Evolutionary conservation across 2,797 vertebrate genomes (phyloP).

Genomic region (Sebastes vulpes): DNA sequence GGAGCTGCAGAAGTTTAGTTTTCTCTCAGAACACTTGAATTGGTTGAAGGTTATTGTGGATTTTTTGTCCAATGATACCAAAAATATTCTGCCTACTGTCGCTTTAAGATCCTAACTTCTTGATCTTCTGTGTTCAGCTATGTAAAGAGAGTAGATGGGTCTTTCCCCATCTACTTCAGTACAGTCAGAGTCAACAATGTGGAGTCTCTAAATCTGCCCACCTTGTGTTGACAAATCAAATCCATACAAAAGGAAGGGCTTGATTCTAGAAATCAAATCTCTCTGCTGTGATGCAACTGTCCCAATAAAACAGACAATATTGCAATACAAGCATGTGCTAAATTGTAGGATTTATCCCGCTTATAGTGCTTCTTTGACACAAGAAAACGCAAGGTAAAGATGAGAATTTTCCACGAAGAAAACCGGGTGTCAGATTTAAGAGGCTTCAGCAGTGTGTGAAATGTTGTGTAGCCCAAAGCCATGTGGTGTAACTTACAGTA

Average conservation of each 20-base stretch:
- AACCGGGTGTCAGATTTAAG: not conserved
- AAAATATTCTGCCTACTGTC: too few relatives aligned
- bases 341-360: not conserved
- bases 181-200: not conserved
- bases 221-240: not conserved
- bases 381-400: not conserved
- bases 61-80: too few relatives aligned
- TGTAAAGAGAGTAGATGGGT: not conserved
- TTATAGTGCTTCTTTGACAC: not conserved
- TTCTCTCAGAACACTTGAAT: too few relatives aligned
- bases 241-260: not conserved
- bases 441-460: not conserved
- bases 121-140: not conserved
- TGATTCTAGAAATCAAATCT: not conserved
- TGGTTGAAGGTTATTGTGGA: too few relatives aligned
- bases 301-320: not conserved
- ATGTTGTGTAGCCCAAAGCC: not conserved
- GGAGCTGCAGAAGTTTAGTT: too few relatives aligned
- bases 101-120: not conserved
- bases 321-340: not conserved
- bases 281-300: not conserved
- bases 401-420: not conserved
- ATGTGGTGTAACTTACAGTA: not conserved
- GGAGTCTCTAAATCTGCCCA: not conserved
- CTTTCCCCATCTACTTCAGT: not conserved